These are phyloP conservation scores for Ruditapes philippinarum DNA, from an alignment of 1,140 invertebrate species.

Conservation along the genomic window DNA sequence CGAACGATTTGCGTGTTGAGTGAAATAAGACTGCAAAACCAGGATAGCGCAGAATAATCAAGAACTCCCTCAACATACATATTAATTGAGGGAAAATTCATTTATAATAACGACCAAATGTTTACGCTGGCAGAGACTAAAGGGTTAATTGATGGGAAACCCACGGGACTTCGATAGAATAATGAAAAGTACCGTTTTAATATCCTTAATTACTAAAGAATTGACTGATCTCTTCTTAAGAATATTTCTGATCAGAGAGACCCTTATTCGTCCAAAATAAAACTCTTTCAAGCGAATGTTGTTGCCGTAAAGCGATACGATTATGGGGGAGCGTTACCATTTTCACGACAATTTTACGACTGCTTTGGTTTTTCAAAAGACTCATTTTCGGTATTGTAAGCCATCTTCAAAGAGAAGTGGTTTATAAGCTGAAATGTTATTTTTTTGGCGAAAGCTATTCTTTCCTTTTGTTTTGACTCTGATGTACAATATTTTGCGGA, in stretches of 20 bases:
- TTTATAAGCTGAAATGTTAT: background rate
- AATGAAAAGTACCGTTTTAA: constrained; percentile 57
- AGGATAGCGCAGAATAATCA: background rate
- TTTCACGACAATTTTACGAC: constrained; percentile 56
- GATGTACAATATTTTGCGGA: too few relatives aligned
- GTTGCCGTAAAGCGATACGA: constrained; percentile 53
- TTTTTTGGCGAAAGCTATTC: too few relatives aligned
- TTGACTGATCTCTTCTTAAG: constrained; percentile 23
- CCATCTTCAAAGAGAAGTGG: background rate
- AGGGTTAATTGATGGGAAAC: constrained; percentile 57
- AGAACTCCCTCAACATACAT: constrained; percentile 65
- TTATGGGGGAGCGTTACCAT: constrained; percentile 38
- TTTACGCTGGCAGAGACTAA: background rate
- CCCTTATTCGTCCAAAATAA: constrained; percentile 34
- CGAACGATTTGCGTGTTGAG: background rate
- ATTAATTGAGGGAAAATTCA: constrained; percentile 59
- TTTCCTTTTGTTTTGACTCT: too few relatives aligned
- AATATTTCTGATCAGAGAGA: background rate
- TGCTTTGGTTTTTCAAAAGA: constrained; percentile 34
- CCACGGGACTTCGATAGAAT: background rate
- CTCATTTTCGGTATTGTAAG: background rate
- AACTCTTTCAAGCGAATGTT: constrained; percentile 47
- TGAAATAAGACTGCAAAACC: background rate
- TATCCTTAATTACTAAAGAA: constrained; percentile 61
- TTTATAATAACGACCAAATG: constrained; percentile 43